Conservation (phyloP, 2,888 invertebrate species). For the Polyommatus iphigenia region DNA sequence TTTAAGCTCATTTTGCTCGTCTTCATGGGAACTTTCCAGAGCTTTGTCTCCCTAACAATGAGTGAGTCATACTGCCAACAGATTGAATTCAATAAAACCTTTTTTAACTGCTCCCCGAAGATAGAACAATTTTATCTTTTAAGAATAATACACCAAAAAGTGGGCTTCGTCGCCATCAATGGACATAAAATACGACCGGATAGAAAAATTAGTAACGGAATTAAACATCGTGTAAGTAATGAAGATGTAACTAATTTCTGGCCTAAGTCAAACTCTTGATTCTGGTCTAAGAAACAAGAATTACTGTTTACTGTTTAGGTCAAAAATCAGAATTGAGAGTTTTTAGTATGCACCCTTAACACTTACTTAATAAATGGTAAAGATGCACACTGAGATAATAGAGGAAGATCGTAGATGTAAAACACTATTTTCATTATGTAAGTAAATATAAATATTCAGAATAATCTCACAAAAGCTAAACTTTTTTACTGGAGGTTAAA, state of each 20-base stretch:
- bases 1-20: slow-evolving; percentile 3
- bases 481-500: neutral
- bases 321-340: no score
- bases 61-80: slow-evolving; percentile 25
- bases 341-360: neutral
- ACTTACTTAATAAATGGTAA: neutral
- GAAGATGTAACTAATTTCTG: neutral
- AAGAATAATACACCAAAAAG: neutral
- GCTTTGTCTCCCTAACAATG: slow-evolving; percentile 20
- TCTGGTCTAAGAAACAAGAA: neutral
- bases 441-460: neutral
- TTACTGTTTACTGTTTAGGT: no score
- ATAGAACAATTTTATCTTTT: slow-evolving; percentile 19
- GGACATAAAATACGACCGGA: neutral
- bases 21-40: slow-evolving; percentile 10
- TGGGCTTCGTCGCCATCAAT: neutral
- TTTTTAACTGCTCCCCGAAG: slow-evolving; percentile 12
- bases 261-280: neutral
- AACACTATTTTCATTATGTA: neutral
- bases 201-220: neutral
- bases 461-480: neutral
- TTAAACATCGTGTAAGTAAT: neutral
- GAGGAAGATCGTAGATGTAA: neutral
- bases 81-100: slow-evolving; percentile 28
- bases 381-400: neutral